These are phyloP conservation scores for Coenonympha arcania DNA, from an alignment of 2,888 invertebrate species.

Conservation along the genomic window DNA sequence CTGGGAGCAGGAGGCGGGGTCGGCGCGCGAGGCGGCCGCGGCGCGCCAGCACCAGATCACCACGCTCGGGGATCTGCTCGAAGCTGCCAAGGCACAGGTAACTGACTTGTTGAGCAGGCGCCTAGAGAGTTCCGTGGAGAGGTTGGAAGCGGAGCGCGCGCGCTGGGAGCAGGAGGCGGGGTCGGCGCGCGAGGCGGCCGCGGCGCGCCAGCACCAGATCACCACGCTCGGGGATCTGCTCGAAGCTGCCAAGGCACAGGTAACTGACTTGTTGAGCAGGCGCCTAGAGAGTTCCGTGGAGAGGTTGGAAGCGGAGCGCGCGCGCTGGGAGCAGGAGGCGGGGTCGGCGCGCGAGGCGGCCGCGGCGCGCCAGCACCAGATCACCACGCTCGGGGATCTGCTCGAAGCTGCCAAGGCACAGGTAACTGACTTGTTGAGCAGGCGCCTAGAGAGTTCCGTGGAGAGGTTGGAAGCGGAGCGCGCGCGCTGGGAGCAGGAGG, in stretches of 20 bases:
- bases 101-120: too few relatives aligned
- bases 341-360: slow-evolving; percentile 81
- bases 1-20: slow-evolving; percentile 80
- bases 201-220: slow-evolving; percentile 85
- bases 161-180: slow-evolving; percentile 82
- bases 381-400: slow-evolving; percentile 82
- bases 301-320: slow-evolving; percentile 81
- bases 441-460: slow-evolving; percentile 78
- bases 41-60: slow-evolving; percentile 86
- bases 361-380: slow-evolving; percentile 84
- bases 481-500: slow-evolving; percentile 81
- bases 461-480: slow-evolving; percentile 84
- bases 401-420: slow-evolving; percentile 90
- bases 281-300: slow-evolving; percentile 82
- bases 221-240: slow-evolving; percentile 82
- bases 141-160: slow-evolving; percentile 81
- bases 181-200: slow-evolving; percentile 81
- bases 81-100: slow-evolving; percentile 88
- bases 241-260: slow-evolving; percentile 89
- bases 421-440: too few relatives aligned
- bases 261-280: too few relatives aligned
- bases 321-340: slow-evolving; percentile 82
- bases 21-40: slow-evolving; percentile 82
- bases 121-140: slow-evolving; percentile 83
- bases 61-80: slow-evolving; percentile 82